Base-by-base conservation (phyloP, 2,888 invertebrate species). In the Trissolcus brochymenae region DNA sequence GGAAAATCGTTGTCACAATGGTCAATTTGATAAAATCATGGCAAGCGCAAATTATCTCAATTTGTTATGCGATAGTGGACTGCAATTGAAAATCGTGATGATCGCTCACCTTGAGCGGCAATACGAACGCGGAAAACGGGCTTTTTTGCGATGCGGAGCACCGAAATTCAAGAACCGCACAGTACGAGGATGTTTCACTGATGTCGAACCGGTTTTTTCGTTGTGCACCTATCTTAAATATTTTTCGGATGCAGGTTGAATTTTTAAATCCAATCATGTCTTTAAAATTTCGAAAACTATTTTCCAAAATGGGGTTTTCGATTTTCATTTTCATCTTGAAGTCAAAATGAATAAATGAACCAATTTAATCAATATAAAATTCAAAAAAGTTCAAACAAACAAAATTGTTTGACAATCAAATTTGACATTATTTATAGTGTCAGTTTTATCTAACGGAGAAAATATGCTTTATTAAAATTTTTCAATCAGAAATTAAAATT, bases 61-160 rank as follows among this genome's bases (percentile, higher is more conserved):
- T 67, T 67, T 67, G 56, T 66, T 66, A 66, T 56, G 56, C 17
- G 56, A 66, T 21, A 40, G 50, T 57, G 46, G 50, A 21, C 14
- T 40, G 66, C 40, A 67, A 17, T 67, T 67, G 40, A 67, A 51
- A 51, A 51, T 29, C 16, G 40, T 21, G 40, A 6, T 50, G 19
- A 67, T 51, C 41, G 66, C 40, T 67, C 49, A 57, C 66, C 66
- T 67, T 67, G 66, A 57, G 41, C 43, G 9, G 4, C 11, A 35
- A 11, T 35, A 11, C 35, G 35, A 35, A 54, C 14, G 17, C 53
- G 54, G 54, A 61, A 59, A 25, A 49, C 16, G 21, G 35, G 6
- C 35, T 60, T 49, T 60, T 60, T 29, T 17, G 35, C 35, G 9
- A 35, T 35, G 46, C 35, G 13, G 13, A 50, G 29, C 21, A 60